Evolutionary conservation across 2,888 invertebrate species (phyloP).

Genomic region (Eubasilissa splendida): DNA sequence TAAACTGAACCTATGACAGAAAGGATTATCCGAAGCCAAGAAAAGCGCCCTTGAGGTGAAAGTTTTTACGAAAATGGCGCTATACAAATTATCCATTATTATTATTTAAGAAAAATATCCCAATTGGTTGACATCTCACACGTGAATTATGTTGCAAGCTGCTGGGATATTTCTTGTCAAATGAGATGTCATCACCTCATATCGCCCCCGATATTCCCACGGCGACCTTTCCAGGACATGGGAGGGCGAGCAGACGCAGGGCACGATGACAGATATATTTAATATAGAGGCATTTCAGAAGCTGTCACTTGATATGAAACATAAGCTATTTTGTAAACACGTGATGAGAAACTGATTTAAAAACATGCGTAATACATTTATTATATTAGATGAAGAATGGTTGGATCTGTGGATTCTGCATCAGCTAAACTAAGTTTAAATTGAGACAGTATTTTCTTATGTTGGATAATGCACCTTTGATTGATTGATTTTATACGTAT

Average conservation of each 20-base stretch:
- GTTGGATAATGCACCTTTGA: too few relatives aligned
- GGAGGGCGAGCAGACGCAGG: conserved; percentile 13
- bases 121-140: background rate
- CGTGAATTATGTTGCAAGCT: background rate
- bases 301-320: conserved; percentile 15
- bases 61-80: too few relatives aligned
- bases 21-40: too few relatives aligned
- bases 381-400: too few relatives aligned
- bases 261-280: conserved; percentile 27
- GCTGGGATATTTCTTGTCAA: conserved; percentile 26
- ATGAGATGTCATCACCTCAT: conserved; percentile 30
- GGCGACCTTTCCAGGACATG: conserved; percentile 24
- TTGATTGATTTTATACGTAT: too few relatives aligned
- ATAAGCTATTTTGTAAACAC: background rate
- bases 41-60: too few relatives aligned
- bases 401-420: too few relatives aligned
- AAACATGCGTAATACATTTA: background rate
- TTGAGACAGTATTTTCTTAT: too few relatives aligned
- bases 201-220: conserved; percentile 27
- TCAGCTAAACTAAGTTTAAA: too few relatives aligned
- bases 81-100: too few relatives aligned
- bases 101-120: too few relatives aligned
- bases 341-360: background rate
- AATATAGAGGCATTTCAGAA: conserved; percentile 17
- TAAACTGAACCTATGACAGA: too few relatives aligned